These are phyloP conservation scores for Tethea ocularis DNA, from an alignment of 2,888 invertebrate genomes.

Conservation along the genomic window DNA sequence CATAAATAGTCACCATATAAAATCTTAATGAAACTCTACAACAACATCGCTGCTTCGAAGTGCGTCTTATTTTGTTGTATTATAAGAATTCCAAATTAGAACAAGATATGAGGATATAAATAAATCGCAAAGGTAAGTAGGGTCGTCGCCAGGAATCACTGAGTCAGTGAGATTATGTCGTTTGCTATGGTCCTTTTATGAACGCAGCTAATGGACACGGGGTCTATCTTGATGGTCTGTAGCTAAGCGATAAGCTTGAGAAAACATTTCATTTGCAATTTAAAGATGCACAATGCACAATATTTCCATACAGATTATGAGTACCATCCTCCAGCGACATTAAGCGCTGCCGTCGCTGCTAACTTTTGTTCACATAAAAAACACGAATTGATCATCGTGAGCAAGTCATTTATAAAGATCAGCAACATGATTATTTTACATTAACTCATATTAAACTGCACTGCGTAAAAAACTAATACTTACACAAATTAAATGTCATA, in stretches of 20 bases:
- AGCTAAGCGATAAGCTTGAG: conserved; percentile 57
- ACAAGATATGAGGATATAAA: background rate
- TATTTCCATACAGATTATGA: conserved; percentile 26
- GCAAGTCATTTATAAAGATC: background rate
- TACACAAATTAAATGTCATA: too few relatives aligned
- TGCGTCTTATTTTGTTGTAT: background rate
- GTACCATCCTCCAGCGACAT: conserved; percentile 22
- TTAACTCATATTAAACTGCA: background rate
- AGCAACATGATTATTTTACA: background rate
- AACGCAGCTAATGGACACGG: conserved; percentile 48
- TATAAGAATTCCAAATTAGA: too few relatives aligned
- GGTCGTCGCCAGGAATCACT: background rate
- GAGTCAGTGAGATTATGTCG: conserved; percentile 38
- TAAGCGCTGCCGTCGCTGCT: conserved; percentile 9
- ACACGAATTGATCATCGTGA: background rate
- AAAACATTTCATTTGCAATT: conserved; percentile 61
- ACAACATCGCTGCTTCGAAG: background rate
- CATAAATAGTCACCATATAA: conserved; percentile 12
- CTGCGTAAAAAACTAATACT: background rate
- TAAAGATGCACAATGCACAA: conserved; percentile 30
- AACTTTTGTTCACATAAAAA: background rate
- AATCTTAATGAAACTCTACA: background rate
- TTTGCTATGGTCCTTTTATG: conserved; percentile 51
- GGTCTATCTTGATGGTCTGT: conserved; percentile 55
- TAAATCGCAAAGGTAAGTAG: background rate